Conservation (phyloP, 2,888 invertebrate species). For the Stenodema calcarata region DNA sequence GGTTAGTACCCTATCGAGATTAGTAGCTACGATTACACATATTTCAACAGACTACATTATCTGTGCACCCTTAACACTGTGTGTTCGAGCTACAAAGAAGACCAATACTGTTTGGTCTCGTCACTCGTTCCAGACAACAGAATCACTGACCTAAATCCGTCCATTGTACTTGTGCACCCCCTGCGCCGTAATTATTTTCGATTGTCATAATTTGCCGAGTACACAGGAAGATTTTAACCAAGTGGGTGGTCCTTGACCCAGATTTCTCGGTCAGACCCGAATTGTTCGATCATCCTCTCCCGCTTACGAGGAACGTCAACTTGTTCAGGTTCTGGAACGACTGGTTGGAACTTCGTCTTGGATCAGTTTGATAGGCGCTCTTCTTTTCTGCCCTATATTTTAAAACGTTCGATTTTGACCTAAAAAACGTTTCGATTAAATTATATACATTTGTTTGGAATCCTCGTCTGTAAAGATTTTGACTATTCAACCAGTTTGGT, state of each 20-base stretch:
- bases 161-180: not conserved
- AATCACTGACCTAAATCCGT: constrained; percentile 17
- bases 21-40: too few relatives aligned
- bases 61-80: too few relatives aligned
- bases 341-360: not conserved
- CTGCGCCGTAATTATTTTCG: not conserved
- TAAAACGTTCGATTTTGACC: too few relatives aligned
- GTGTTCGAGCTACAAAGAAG: constrained; percentile 1
- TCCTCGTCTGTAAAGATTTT: too few relatives aligned
- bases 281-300: not conserved
- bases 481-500: too few relatives aligned
- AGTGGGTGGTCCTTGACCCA: constrained; percentile 5
- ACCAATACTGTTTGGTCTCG: not conserved
- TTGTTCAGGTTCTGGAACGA: not conserved
- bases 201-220: not conserved
- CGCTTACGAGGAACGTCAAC: not conserved
- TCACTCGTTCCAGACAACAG: not conserved
- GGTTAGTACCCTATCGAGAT: too few relatives aligned
- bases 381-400: too few relatives aligned
- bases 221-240: not conserved
- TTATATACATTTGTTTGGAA: too few relatives aligned
- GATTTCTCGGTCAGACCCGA: not conserved
- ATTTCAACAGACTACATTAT: too few relatives aligned
- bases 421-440: too few relatives aligned
- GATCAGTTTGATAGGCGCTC: not conserved